Conservation (phyloP, 2,888 invertebrate genomes). For the Yponomeuta cagnagella region DNA sequence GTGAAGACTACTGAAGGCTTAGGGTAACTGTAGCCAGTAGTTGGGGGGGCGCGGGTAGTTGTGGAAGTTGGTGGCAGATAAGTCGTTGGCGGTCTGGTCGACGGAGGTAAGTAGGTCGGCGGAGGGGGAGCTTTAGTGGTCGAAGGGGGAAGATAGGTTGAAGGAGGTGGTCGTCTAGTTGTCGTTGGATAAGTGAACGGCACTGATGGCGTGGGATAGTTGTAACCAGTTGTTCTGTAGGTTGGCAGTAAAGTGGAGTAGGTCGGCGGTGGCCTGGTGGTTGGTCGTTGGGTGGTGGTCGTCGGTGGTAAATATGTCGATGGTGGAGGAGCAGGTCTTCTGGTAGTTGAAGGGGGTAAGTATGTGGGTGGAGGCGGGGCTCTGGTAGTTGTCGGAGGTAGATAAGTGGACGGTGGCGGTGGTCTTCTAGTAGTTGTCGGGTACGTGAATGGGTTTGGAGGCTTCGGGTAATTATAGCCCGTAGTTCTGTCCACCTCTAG, state of each 20-base stretch:
- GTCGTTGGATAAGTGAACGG: slow-evolving; percentile 29
- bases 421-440: slow-evolving; percentile 31
- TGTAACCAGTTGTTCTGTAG: slow-evolving; percentile 16
- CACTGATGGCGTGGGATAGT: slow-evolving; percentile 23
- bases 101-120: slow-evolving; percentile 21
- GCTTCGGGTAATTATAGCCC: slow-evolving; percentile 40
- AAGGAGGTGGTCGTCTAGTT: slow-evolving; percentile 16
- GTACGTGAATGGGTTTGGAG: slow-evolving; percentile 39
- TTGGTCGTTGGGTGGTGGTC: slow-evolving; percentile 15
- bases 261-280: slow-evolving; percentile 14
- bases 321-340: slow-evolving; percentile 9
- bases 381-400: slow-evolving; percentile 22
- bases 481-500: slow-evolving; percentile 33
- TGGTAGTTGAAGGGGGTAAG: slow-evolving; percentile 19
- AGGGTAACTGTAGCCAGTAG: slow-evolving; percentile 14
- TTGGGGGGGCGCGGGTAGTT: slow-evolving; percentile 16
- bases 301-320: slow-evolving; percentile 18
- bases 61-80: slow-evolving; percentile 23
- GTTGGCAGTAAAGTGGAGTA: slow-evolving; percentile 14
- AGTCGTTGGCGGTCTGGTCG: slow-evolving; percentile 23
- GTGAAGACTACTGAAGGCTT: slow-evolving; percentile 9
- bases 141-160: slow-evolving; percentile 12
- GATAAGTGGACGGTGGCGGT: slow-evolving; percentile 20
- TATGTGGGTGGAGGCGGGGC: slow-evolving; percentile 22
- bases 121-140: slow-evolving; percentile 15